Conservation (phyloP, 2,113 vertebrate genomes). For the Sinocyclocheilus maitianheensis region DNA sequence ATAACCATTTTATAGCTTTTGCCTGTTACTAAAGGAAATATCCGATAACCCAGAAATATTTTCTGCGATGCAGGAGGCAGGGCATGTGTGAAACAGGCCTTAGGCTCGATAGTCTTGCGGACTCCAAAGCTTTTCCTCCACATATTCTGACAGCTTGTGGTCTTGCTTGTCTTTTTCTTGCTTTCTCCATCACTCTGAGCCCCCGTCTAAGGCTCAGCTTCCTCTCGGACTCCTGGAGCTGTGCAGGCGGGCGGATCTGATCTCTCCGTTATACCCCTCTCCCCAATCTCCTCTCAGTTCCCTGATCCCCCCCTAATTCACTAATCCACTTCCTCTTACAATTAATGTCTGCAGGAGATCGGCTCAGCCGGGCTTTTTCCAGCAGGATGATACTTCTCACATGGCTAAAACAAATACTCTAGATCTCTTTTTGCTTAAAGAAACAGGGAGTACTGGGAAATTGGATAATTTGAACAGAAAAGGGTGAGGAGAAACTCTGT, state of each 20-base stretch:
- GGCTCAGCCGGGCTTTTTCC: slow-evolving; percentile 1
- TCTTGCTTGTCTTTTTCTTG: background rate
- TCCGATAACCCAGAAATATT: too few relatives aligned
- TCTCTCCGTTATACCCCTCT: slow-evolving; percentile 5
- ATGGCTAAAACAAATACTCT: background rate
- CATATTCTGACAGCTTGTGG: background rate
- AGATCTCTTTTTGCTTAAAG: background rate
- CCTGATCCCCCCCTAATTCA: slow-evolving; percentile 23
- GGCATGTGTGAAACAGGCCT: too few relatives aligned
- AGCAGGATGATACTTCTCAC: slow-evolving; percentile 33
- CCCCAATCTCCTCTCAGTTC: slow-evolving; percentile 9
- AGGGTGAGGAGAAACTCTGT: background rate
- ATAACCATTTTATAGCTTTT: too few relatives aligned
- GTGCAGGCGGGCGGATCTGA: slow-evolving; percentile 1
- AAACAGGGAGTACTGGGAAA: background rate
- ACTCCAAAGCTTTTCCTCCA: background rate
- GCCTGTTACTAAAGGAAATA: too few relatives aligned
- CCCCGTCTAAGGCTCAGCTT: background rate
- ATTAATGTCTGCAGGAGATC: slow-evolving; percentile 23
- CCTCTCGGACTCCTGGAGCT: background rate
- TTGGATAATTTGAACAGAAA: background rate
- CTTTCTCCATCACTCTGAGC: background rate
- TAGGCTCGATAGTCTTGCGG: background rate
- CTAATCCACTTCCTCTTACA: slow-evolving; percentile 41
- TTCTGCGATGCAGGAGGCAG: too few relatives aligned